Conservation (phyloP, 2,113 vertebrate species). For the Hyperoodon ampullatus region DNA sequence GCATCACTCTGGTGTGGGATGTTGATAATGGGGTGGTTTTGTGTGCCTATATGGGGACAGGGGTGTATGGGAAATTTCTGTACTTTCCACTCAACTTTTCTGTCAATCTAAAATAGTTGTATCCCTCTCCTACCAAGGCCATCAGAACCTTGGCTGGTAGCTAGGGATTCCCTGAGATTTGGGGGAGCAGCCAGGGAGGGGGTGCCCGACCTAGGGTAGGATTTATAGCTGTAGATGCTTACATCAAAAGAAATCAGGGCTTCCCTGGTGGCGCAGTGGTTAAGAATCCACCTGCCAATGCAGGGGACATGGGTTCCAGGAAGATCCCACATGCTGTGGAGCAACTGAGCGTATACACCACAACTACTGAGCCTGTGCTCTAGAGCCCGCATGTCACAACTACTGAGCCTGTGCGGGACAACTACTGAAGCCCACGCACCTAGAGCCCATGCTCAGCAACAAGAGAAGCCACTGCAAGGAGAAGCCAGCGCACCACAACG, state of each 20-base stretch:
- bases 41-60: neutral
- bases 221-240: neutral
- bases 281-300: too few relatives aligned
- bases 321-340: too few relatives aligned
- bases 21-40: neutral
- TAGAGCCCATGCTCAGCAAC: too few relatives aligned
- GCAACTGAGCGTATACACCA: too few relatives aligned
- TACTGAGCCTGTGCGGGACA: too few relatives aligned
- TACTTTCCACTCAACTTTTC: neutral
- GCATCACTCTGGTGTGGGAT: neutral
- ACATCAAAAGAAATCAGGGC: neutral
- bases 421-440: too few relatives aligned
- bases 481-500: too few relatives aligned
- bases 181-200: neutral
- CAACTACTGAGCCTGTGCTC: too few relatives aligned
- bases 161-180: neutral
- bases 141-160: neutral
- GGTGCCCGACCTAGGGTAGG: neutral
- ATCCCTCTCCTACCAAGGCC: neutral
- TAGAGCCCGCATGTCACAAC: too few relatives aligned
- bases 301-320: too few relatives aligned
- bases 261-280: too few relatives aligned
- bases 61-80: neutral
- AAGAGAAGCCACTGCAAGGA: too few relatives aligned
- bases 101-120: neutral